Percentiles rank a stretch among this genome's conserved stretches.
Conservation (phyloP, 2,797 vertebrate genomes). For the Siniperca scherzeri region DNA sequence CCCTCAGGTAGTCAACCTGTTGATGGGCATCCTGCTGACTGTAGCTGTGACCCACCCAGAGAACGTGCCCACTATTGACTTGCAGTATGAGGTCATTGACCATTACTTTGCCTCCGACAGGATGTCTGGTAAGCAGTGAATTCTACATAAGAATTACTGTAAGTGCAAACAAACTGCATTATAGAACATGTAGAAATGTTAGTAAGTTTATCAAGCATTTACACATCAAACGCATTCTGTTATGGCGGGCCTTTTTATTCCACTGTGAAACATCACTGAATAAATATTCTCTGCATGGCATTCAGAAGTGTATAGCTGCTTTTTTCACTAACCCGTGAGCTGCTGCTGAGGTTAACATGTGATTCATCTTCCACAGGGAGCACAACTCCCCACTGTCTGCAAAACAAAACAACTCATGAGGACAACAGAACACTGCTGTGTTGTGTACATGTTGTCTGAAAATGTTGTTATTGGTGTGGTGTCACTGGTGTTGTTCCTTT, state of each 20-base stretch:
- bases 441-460: conserved; percentile 19
- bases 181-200: not conserved
- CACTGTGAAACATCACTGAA: conserved; percentile 1
- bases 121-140: conserved; percentile 91
- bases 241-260: not conserved
- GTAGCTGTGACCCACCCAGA: conserved; percentile 98
- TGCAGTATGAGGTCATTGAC: conserved; percentile 98
- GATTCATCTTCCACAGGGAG: conserved; percentile 49
- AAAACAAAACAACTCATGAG: conserved; percentile 36
- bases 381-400: conserved; percentile 29
- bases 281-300: not conserved
- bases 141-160: not conserved
- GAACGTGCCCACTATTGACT: conserved; percentile 92
- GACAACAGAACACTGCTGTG: conserved; percentile 18
- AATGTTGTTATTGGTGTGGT: conserved; percentile 18
- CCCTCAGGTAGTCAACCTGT: conserved; percentile 93
- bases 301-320: not conserved
- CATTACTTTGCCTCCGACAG: conserved; percentile 97
- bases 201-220: not conserved
- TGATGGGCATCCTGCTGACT: conserved; percentile 97
- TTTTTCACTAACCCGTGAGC: conserved; percentile 18
- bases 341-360: conserved; percentile 32
- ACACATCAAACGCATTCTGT: not conserved
- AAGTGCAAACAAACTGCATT: not conserved
- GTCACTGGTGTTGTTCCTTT: not conserved